Evolutionary conservation across 2,797 vertebrate species (phyloP).

Genomic region (Phrynocephalus vlangalii): DNA sequence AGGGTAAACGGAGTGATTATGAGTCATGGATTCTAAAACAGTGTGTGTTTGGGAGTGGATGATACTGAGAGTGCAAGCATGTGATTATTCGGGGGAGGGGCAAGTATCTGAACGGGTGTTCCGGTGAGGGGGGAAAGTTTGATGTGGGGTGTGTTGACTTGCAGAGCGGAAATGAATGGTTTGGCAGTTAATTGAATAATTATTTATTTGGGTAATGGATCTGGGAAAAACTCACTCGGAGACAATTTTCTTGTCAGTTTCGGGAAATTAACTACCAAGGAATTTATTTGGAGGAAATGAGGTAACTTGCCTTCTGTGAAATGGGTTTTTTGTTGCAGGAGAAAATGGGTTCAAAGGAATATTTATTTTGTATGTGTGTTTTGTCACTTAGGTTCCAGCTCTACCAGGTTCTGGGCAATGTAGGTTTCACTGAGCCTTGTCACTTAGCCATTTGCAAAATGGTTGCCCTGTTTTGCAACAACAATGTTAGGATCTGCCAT

Average conservation of each 20-base stretch:
- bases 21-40: neutral
- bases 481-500: neutral
- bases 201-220: neutral
- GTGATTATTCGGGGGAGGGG: neutral
- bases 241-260: neutral
- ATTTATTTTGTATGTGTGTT: neutral
- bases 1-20: neutral
- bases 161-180: neutral
- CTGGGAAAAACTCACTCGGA: neutral
- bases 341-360: neutral
- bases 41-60: neutral
- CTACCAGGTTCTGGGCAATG: neutral
- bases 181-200: neutral
- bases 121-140: neutral
- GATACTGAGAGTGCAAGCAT: neutral
- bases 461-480: neutral
- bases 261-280: neutral
- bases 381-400: neutral
- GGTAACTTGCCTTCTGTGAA: neutral
- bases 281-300: neutral
- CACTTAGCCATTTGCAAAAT: neutral
- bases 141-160: neutral
- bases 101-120: neutral
- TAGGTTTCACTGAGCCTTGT: neutral
- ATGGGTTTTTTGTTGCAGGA: neutral